Base-by-base conservation (phyloP, 2,888 invertebrate genomes). In the Ypsolopha sequella region DNA sequence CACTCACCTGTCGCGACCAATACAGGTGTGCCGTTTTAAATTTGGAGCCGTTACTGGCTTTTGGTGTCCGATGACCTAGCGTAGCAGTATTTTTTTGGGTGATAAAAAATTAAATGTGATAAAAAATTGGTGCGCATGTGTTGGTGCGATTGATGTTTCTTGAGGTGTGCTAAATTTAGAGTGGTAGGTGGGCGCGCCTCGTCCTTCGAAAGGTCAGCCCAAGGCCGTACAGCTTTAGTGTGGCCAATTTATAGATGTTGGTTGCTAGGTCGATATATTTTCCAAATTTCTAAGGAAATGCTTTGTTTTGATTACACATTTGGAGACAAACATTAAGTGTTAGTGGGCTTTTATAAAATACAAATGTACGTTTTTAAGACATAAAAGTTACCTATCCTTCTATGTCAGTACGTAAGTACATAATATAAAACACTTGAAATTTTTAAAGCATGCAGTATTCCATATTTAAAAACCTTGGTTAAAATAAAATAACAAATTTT, bases 131-230 rank as follows among this genome's bases (percentile, higher is more conserved):
- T 85, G 85, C 84, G 85, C 85, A 85, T 85, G 85, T 85, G 84
- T 84, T 71, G 75, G 62, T 65, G 65, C 73, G 76, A 85, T 85
- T 85, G 85, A 85, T 82, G 82, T 85, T 84, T 82, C 81, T 81
- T 82, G 84, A 85, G 85, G 85, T 82, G 81, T 66, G 73, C 80
- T 81, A 78, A 79, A 81, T 84, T 77, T 79, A 78, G 82, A 50
- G 13, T 41, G 66, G 59, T 65, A 76, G 81, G 80, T 79, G 74
- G 74, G 74, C 60, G 78, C 72, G 33, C 38, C 69, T 70, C 73
- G 74, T 70, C 79, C 80, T 72, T 73, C 50, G 46, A 53, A 60
- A 72, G 73, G 72, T 73, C 73, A 60, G 48, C 51, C 36, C 49
- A 55, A 52, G 53, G 51, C 49, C 49, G 50, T n/a, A 41, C 11